Base-by-base conservation (phyloP, 2,113 vertebrate species). In the Heterocephalus glaber region DNA sequence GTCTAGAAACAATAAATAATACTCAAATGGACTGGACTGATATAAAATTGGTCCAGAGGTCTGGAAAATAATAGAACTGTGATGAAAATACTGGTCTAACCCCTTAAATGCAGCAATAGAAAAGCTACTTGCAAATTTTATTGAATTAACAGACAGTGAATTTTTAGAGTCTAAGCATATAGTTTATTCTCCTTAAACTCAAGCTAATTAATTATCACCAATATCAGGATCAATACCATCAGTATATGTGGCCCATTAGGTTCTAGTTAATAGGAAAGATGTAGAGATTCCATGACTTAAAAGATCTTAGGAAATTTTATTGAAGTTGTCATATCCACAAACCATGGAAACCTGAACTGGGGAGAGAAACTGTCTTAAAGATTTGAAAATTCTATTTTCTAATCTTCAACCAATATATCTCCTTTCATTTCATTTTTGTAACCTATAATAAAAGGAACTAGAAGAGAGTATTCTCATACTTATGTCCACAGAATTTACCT, bases 1-100 rank as follows among this genome's bases (percentile, higher is more conserved):
- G 61, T 52, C 33, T 72, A 74, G 86, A 76, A 91, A 90, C 83
- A 82, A 47, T 85, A 76, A 86, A 35, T 54, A 77, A 70, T 79
- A 58, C 4, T 52, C 19, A 58, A 14, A 28, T 80, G 8, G 1
- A 85, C 63, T 74, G 5, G 9, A 30, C 13, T 60, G 16, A 30
- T n/a, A 65, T 10, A 41, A 90, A 70, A 52, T 22, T 49, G 44
- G 12, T 56, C 11, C 76, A 41, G 30, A 61, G 4, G 28, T 35
- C n/a, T 61, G 61, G n/a, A 70, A 83, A 41, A n/a, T 17, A 54
- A 52, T 49, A 72, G 28, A 90, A 33, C 38, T 10, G 7, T 24
- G n/a, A n/a, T 63, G 65, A 66, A 94, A 82, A 86, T 54, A 41
- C 26, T n/a, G 11, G 2, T 30, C 12, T 44, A n/a, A 90, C 26